phyloP scores from a whole-genome alignment of 2,113 vertebrate species.

The Poicephalus gulielmi region DNA sequence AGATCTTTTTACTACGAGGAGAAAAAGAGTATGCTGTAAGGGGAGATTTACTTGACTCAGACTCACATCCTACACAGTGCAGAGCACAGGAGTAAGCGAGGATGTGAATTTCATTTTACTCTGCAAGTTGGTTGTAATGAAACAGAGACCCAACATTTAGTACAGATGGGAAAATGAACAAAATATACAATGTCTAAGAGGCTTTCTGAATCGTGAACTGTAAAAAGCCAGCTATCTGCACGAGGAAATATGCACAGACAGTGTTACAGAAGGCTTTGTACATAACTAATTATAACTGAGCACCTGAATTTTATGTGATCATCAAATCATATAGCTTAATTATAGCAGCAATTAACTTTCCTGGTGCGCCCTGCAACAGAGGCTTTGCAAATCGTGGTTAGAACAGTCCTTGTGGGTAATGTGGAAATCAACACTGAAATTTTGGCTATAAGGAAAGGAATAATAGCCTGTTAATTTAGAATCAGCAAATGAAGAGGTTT shows the following conservation, averaged over 20 bases:
- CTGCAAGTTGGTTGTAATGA: background rate
- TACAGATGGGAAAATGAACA: background rate
- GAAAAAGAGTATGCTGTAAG: background rate
- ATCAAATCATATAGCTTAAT: background rate
- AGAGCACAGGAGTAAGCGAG: slow-evolving; percentile 4
- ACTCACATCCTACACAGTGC: slow-evolving; percentile 36
- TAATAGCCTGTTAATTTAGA: background rate
- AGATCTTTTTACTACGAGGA: background rate
- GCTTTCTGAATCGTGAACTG: background rate
- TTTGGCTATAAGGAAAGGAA: background rate
- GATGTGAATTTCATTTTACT: background rate
- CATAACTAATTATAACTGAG: background rate
- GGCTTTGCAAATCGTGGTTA: background rate
- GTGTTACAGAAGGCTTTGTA: background rate
- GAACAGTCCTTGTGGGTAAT: background rate
- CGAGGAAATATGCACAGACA: background rate
- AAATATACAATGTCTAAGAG: background rate
- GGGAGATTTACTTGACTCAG: background rate
- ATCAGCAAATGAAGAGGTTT: slow-evolving; percentile 4
- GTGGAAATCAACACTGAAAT: background rate
- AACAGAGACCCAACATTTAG: background rate
- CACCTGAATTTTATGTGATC: background rate
- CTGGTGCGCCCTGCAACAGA: background rate
- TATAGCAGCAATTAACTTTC: background rate
- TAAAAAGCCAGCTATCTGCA: background rate